Base-by-base conservation (phyloP, 2,888 invertebrate genomes). In the Clostera curtula region DNA sequence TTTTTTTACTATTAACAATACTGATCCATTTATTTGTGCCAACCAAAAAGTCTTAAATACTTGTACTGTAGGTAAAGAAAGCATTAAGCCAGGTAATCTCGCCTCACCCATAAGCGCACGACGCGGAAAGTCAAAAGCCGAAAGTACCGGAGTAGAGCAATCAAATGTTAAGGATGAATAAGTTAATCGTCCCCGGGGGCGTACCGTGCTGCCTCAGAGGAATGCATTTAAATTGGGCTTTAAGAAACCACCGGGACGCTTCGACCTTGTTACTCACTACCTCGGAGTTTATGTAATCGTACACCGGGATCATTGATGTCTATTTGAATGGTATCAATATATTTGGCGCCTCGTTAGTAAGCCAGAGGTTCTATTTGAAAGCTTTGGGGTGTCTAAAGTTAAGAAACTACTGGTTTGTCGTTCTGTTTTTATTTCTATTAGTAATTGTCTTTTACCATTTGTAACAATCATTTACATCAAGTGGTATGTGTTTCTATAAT, bases 151-250 rank as follows among this genome's bases (percentile, higher is more conserved):
- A 80, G 67, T 77, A 70, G 62, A 73, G 77, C 80, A 79, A 79
- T 80, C 73, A 80, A 82, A 80, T 76, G 79, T 79, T 80, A 77
- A 76, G 82, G 80, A 79, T 80, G 82, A 79, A 82, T 82, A 82
- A 80, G 80, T 80, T 83, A 83, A 83, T 82, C 82, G 82, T 72
- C 60, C 82, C 72, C 77, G 49, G 61, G 73, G 74, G 80, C 70
- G 77, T 79, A 82, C 80, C 79, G 79, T 75, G 74, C 77, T 75
- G 80, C 65, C 79, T 71, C 80, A 79, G 79, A 80, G 83, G 82
- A 83, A 83, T 83, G 82, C 83, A 83, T 83, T 83, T 83, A 83
- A 83, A 83, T 83, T 82, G 82, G 82, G 80, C 82, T 83, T 82
- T 83, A 83, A 82, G 83, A 80, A 83, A 83, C 82, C 82, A 79